phyloP scores from a whole-genome alignment of 2,797 vertebrate species.

The Liasis olivaceus region DNA sequence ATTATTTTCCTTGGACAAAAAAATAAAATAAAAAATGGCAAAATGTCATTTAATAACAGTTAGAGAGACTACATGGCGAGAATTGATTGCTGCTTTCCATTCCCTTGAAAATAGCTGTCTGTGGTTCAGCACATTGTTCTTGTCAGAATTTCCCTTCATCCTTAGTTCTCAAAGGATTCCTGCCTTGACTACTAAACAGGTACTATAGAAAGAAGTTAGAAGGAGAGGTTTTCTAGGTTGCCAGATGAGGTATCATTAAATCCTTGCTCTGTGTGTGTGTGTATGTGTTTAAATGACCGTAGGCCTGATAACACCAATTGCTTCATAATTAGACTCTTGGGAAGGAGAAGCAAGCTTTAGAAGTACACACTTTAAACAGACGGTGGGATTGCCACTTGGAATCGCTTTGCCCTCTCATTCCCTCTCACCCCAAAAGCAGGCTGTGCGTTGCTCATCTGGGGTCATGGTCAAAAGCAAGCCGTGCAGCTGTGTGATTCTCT shows the following conservation, averaged over 20 bases:
- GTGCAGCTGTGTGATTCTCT: slow-evolving; percentile 14
- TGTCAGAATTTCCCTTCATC: slow-evolving; percentile 24
- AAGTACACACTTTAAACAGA: slow-evolving; percentile 53
- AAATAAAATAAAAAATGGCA: neutral
- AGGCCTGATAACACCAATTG: slow-evolving; percentile 57
- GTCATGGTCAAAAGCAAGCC: slow-evolving; percentile 46
- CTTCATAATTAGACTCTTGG: slow-evolving; percentile 63
- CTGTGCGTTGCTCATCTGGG: slow-evolving; percentile 15
- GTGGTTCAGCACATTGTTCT: slow-evolving; percentile 20
- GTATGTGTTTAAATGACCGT: slow-evolving; percentile 37
- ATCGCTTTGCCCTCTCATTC: slow-evolving; percentile 43
- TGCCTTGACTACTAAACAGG: slow-evolving; percentile 36
- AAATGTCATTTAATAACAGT: slow-evolving; percentile 16
- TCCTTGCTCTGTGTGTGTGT: neutral
- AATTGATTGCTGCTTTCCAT: slow-evolving; percentile 32
- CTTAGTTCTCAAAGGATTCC: slow-evolving; percentile 20
- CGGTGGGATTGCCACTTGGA: slow-evolving; percentile 49
- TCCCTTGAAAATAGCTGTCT: slow-evolving; percentile 16
- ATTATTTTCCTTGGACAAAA: neutral
- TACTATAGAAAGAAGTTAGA: slow-evolving; percentile 38
- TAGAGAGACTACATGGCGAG: slow-evolving; percentile 8
- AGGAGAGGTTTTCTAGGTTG: slow-evolving; percentile 44
- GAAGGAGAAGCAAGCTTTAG: slow-evolving; percentile 44
- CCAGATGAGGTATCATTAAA: slow-evolving; percentile 59
- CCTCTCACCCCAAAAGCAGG: slow-evolving; percentile 29